phyloP scores from a whole-genome alignment of 2,888 invertebrate genomes.

The Rotaria socialis region DNA sequence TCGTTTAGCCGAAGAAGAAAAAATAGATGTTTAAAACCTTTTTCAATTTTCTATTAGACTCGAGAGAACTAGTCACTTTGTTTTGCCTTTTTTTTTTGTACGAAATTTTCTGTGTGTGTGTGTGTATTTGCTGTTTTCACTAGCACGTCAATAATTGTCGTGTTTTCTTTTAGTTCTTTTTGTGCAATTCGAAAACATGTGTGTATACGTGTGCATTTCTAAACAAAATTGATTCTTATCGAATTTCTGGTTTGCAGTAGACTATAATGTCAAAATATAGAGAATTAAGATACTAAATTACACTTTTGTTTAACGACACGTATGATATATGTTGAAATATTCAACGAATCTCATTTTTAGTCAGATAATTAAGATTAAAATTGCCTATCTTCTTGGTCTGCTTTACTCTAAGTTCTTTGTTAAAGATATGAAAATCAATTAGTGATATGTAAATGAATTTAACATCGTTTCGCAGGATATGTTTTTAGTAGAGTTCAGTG shows the following conservation, averaged over 20 bases:
- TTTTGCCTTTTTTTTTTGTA: not conserved
- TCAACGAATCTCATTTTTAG: no score
- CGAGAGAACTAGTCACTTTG: not conserved
- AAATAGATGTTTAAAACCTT: not conserved
- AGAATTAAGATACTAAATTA: not conserved
- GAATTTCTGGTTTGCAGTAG: not conserved
- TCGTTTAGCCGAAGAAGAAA: constrained; percentile 29
- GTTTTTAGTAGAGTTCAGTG: no score
- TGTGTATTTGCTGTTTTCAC: not conserved
- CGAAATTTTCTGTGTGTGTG: not conserved
- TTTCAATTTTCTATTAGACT: not conserved
- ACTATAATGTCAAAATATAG: not conserved
- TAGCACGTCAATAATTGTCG: not conserved
- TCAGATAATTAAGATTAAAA: no score
- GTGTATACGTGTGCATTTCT: not conserved
- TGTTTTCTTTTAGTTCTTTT: not conserved
- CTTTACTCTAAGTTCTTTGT: no score
- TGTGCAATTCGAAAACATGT: not conserved
- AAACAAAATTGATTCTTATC: not conserved
- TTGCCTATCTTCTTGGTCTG: no score
- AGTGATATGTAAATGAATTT: no score
- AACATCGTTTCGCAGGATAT: no score
- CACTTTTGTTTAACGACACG: no score
- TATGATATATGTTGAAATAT: no score
- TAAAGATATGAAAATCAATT: no score